phyloP scores from a whole-genome alignment of 2,888 invertebrate genomes.

The Scaptomyza parva region DNA sequence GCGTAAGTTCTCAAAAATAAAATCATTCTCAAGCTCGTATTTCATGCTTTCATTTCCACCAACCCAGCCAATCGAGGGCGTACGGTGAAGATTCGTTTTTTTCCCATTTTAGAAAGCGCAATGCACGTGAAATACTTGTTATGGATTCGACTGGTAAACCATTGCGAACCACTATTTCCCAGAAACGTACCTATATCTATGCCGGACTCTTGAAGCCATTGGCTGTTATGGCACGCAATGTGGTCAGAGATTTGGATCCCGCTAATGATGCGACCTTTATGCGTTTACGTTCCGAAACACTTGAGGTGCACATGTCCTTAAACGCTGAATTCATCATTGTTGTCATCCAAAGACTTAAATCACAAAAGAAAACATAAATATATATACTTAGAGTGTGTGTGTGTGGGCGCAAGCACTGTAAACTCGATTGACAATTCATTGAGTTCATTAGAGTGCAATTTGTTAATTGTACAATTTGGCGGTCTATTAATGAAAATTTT shows the following conservation, averaged over 20 bases:
- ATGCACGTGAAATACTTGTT: constrained; percentile 59
- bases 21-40: not conserved
- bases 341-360: constrained; percentile 51
- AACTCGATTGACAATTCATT: not conserved
- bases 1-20: not conserved
- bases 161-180: constrained; percentile 57
- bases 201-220: constrained; percentile 42
- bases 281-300: constrained; percentile 57
- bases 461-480: constrained; percentile 7
- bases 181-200: constrained; percentile 37
- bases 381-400: constrained; percentile 1
- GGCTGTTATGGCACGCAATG: constrained; percentile 65
- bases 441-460: not conserved
- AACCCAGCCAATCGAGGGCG: constrained; percentile 13
- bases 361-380: not conserved
- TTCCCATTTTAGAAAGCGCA: constrained; percentile 47
- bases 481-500: not conserved
- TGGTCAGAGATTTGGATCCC: constrained; percentile 72
- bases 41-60: not conserved
- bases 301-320: constrained; percentile 61
- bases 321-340: constrained; percentile 53
- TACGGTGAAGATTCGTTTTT: constrained; percentile 67
- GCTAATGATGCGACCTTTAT: constrained; percentile 67
- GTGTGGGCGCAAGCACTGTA: not conserved
- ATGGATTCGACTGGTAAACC: constrained; percentile 52